Evolutionary conservation across 2,888 invertebrate genomes (phyloP).

Genomic region (Campopleginae sp.): DNA sequence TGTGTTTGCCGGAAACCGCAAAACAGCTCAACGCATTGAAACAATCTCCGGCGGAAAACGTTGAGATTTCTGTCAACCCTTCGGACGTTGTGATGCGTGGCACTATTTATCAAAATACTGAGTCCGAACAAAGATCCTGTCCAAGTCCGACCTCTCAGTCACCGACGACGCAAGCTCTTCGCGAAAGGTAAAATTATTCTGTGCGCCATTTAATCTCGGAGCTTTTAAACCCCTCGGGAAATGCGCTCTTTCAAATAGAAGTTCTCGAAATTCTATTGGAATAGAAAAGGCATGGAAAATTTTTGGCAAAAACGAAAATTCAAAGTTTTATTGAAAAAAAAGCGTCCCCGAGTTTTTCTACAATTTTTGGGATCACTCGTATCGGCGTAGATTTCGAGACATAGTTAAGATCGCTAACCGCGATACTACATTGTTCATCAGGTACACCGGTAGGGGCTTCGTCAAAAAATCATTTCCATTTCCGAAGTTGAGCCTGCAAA

Average conservation of each 20-base stretch:
- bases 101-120: slow-evolving; percentile 80
- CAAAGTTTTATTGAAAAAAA: not conserved
- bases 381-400: not conserved
- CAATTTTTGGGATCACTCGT: not conserved
- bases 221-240: not conserved
- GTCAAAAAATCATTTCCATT: slow-evolving; percentile 87
- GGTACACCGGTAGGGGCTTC: slow-evolving; percentile 86
- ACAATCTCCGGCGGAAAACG: slow-evolving; percentile 76
- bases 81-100: slow-evolving; percentile 81
- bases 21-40: slow-evolving; percentile 78
- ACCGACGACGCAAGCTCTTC: slow-evolving; percentile 79
- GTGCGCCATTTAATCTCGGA: not conserved
- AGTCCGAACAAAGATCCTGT: slow-evolving; percentile 78
- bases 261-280: not conserved
- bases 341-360: too few species aligned
- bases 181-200: slow-evolving; percentile 78
- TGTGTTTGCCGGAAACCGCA: slow-evolving; percentile 80
- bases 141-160: slow-evolving; percentile 76
- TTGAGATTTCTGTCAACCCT: slow-evolving; percentile 81
- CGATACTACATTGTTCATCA: slow-evolving; percentile 68
- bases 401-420: slow-evolving; percentile 45
- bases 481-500: slow-evolving; percentile 85
- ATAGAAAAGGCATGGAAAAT: not conserved
- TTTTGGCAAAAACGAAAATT: not conserved
- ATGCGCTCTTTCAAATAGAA: not conserved